Base-by-base conservation (phyloP, 2,113 vertebrate genomes). In the Pholis gunnellus region DNA sequence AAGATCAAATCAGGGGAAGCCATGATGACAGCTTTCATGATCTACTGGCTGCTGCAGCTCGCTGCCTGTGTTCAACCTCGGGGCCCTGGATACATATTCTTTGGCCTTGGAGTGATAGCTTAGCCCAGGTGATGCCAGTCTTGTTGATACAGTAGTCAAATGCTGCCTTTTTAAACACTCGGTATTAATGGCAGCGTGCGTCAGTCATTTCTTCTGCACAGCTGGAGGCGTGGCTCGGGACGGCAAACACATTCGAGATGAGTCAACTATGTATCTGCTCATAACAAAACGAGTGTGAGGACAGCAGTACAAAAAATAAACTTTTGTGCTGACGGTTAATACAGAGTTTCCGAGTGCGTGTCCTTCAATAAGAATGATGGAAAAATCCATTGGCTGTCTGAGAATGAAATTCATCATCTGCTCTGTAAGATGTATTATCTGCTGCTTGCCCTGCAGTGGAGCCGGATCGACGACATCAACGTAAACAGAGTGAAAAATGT, bases 401-500 rank as follows among this genome's bases (percentile, higher is more conserved):
- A 96, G 97, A 97, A 97, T 97, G 96, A 97, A 98, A 98, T 96
- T 96, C 96, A 97, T 97, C 97, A 59, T 97, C 95, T 96, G 96
- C 97, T 97, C 95, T 95, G 97, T 96, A 96, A 96, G 96, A 97
- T 97, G 97, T 97, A 97, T 97, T 97, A 97, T 96, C 96, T 94
- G 96, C 96, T 50, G 95, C 95, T 92, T 96, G 96, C 96, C 95
- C 94, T 75, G 95, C 96, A 95, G 96, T 96, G 95, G 95, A 96
- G 96, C 96, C 95, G 95, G 97, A 97, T 96, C 95, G 95, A 97
- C 96, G 94, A 96, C 96, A 96, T 97, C 96, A 96, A 98, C 97
- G 96, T 97, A 97, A 97, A 97, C 96, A 95, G 96, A 96, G 96
- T 96, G 96, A 97, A 96, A 97, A 97, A 97, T 96, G 96, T 96